Evolutionary conservation across 1,140 invertebrate genomes (phyloP).

Genomic region (Drepana arcuata): DNA sequence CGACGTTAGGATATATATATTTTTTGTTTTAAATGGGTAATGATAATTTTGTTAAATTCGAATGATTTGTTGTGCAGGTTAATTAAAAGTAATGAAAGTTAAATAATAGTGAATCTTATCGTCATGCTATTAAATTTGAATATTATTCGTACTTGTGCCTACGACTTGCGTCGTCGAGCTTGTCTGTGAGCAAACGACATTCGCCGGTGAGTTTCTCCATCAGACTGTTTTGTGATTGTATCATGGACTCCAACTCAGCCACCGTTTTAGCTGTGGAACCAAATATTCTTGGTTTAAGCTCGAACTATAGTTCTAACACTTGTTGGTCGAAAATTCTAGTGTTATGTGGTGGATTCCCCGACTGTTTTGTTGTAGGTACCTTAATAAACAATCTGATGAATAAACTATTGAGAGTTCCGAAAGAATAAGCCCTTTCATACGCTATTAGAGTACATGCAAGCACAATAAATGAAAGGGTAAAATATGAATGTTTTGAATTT

Average conservation of each 20-base stretch:
- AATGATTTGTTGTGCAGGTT: conserved; percentile 11
- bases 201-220: conserved; percentile 89
- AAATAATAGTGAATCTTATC: conserved; percentile 20
- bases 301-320: too few relatives aligned
- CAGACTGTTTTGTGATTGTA: conserved; percentile 89
- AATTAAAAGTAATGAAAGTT: conserved; percentile 11
- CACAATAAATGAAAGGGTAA: conserved; percentile 58
- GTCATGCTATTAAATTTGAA: conserved; percentile 49
- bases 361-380: background rate
- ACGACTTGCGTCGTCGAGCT: conserved; percentile 86
- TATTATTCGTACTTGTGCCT: conserved; percentile 84
- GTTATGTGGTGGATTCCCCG: conserved; percentile 4
- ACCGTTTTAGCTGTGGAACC: conserved; percentile 83
- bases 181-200: conserved; percentile 87
- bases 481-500: conserved; percentile 70
- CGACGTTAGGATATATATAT: conserved; percentile 61
- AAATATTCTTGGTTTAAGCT: conserved; percentile 47
- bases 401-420: conserved; percentile 73
- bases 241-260: conserved; percentile 86
- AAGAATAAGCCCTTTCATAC: conserved; percentile 58
- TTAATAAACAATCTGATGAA: conserved; percentile 73
- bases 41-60: conserved; percentile 32
- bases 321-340: too few relatives aligned
- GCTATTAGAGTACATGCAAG: conserved; percentile 53
- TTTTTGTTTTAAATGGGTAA: conserved; percentile 38